Evolutionary conservation across 2,888 invertebrate species (phyloP), one percentile per base, ranked within the genome.

Genomic region (Tyria jacobaeae): DNA sequence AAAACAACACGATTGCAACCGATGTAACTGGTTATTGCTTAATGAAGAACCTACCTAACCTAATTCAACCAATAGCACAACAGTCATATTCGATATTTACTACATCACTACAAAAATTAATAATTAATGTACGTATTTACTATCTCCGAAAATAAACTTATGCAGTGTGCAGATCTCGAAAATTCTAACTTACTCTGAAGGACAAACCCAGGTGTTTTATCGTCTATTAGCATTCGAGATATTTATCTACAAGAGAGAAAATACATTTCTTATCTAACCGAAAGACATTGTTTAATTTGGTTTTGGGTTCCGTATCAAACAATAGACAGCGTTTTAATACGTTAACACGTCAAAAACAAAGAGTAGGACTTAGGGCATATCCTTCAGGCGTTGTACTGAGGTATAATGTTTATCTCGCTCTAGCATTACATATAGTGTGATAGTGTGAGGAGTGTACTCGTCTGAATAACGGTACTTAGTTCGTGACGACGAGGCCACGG

Each of bases 401-500:
- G 71, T 79, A 81, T 21, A 71, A 76, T 58, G 64, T 50, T 77
- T 73, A 67, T 90, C 92, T 80, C 86, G 62, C 60, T 92, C 82
- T 60, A 66, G 62, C 87, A 25, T 54, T 57, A 56, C 55, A 54
- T 60, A 66, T 60, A 62, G 59, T 63, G 62, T 62, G 72, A 80
- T 77, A 58, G 90, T 83, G 87, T 77, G 84, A 91, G 82, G 71
- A 85, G 89, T 79, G 69, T 78, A 66, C 73, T 55, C 21, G 25
- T 55, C 21, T 72, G 66, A 62, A 67, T 93, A 93, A 94, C 92
- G 93, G 93, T 87, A 92, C 79, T 73, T 68, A 85, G 83, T 79
- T 94, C 94, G 94, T 94, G 94, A 92, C 89, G 86, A 76, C 76
- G 84, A 80, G 84, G 83, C 87, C 77, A 82, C 83, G 84, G 87